These are phyloP conservation scores for Leptopterna dolabrata DNA, from an alignment of 2,888 invertebrate genomes.

Conservation along the genomic window DNA sequence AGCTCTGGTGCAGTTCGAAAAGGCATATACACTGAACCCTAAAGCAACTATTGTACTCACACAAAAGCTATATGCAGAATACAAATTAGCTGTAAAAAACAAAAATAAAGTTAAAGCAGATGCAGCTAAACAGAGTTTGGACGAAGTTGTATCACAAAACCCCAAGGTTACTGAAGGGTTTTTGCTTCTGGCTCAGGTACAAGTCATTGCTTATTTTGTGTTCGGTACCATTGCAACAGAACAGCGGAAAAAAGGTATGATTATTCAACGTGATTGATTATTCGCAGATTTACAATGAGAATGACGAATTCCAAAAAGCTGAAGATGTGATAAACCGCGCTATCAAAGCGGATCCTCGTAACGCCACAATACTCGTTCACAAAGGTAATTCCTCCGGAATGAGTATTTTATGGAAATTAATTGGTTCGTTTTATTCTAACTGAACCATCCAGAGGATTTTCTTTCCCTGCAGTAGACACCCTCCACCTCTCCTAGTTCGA, in stretches of 20 bases:
- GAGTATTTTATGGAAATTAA: background rate
- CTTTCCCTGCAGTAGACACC: too few species aligned
- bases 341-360: constrained; percentile 82
- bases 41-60: constrained; percentile 87
- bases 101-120: constrained; percentile 74
- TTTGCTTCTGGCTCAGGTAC: constrained; percentile 58
- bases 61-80: constrained; percentile 92
- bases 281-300: constrained; percentile 74
- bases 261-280: background rate
- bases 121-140: constrained; percentile 79
- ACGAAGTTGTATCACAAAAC: constrained; percentile 66
- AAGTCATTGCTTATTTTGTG: background rate
- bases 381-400: constrained; percentile 73
- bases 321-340: constrained; percentile 86
- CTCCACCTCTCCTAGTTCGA: too few species aligned
- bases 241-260: background rate
- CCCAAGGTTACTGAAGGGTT: constrained; percentile 53
- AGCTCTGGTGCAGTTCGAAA: constrained; percentile 85
- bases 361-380: constrained; percentile 89
- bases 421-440: too few species aligned
- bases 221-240: background rate
- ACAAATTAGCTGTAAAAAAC: constrained; percentile 75
- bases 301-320: constrained; percentile 84
- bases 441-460: too few species aligned
- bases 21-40: constrained; percentile 84